Percentiles rank a stretch among this genome's conserved stretches.
These are phyloP conservation scores for Zaprionus ghesquierei DNA, from an alignment of 1,140 invertebrate species.

Conservation along the genomic window DNA sequence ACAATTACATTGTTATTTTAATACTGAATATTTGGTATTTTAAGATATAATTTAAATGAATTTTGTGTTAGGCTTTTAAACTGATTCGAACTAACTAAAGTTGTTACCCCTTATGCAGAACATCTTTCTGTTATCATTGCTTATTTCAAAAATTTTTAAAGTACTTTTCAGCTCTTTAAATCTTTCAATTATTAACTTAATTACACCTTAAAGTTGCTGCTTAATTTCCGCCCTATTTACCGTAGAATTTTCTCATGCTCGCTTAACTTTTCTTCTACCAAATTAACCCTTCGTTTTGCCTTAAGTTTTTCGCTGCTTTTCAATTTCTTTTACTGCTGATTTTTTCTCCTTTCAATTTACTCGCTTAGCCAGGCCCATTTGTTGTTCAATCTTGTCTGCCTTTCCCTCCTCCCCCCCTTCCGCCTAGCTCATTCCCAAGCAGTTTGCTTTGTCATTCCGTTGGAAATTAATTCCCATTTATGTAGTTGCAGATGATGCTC, in stretches of 20 bases:
- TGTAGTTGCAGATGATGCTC: slow-evolving; percentile 46
- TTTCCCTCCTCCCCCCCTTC: not conserved
- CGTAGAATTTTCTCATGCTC: not conserved
- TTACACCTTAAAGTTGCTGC: not conserved
- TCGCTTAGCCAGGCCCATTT: slow-evolving; percentile 45
- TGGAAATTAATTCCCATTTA: slow-evolving; percentile 71
- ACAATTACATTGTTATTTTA: too few species aligned
- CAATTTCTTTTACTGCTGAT: slow-evolving; percentile 4
- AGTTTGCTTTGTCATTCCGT: slow-evolving; percentile 60
- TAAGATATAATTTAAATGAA: too few species aligned
- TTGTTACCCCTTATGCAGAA: too few species aligned
- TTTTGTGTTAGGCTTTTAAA: too few species aligned
- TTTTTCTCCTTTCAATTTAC: slow-evolving; percentile 17
- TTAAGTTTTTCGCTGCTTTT: not conserved
- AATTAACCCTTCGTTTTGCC: slow-evolving; percentile 6
- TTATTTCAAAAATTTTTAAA: too few species aligned
- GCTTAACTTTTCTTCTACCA: not conserved
- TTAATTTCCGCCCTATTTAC: not conserved
- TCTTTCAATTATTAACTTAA: not conserved
- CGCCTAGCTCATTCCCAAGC: not conserved
- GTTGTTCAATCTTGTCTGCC: slow-evolving; percentile 25
- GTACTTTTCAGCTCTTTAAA: not conserved
- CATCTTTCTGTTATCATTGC: too few species aligned
- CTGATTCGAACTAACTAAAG: too few species aligned
- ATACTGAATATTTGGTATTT: too few species aligned